Evolutionary conservation across 2,113 vertebrate species (phyloP).

Genomic region (Calidris pygmaea): DNA sequence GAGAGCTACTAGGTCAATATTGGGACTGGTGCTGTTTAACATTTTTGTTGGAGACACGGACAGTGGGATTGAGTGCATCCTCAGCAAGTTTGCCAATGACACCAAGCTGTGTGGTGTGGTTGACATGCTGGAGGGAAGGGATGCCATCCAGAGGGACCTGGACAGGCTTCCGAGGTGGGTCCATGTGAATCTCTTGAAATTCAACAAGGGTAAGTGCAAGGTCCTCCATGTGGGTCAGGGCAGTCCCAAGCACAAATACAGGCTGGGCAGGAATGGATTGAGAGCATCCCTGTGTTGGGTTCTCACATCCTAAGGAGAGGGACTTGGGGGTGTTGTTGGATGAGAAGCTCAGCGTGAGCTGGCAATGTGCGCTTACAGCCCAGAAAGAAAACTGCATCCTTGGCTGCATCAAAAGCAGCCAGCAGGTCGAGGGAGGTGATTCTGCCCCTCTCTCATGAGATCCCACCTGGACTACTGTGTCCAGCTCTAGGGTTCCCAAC

Average conservation of each 20-base stretch:
- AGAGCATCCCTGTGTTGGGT: not conserved
- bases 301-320: not conserved
- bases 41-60: not conserved
- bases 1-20: not conserved
- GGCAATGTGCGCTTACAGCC: not conserved
- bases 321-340: not conserved
- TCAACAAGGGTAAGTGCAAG: not conserved
- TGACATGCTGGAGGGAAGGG: not conserved
- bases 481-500: not conserved
- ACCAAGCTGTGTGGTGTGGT: not conserved
- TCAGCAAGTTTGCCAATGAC: not conserved
- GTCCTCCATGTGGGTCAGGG: not conserved
- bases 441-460: not conserved
- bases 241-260: not conserved
- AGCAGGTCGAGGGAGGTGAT: not conserved
- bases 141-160: not conserved
- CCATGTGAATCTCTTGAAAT: not conserved
- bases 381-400: not conserved
- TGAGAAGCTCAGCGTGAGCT: not conserved
- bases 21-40: not conserved
- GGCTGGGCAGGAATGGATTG: not conserved
- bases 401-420: not conserved
- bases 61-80: not conserved
- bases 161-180: not conserved
- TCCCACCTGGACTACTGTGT: not conserved